Evolutionary conservation across 2,113 vertebrate species (phyloP), one percentile per base, ranked within the genome.

Genomic region (Noturus placidus): DNA sequence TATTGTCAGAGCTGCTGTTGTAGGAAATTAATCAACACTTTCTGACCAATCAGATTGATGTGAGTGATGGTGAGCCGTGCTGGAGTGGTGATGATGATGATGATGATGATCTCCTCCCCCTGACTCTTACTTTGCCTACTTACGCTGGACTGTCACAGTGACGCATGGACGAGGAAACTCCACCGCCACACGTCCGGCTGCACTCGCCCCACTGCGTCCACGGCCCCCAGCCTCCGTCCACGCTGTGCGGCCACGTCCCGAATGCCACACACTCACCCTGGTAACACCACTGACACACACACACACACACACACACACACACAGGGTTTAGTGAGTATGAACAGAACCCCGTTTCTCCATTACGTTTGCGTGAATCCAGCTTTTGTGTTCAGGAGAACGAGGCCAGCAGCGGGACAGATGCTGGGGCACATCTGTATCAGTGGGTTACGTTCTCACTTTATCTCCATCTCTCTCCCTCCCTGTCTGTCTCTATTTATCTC

Each of bases 101-200:
- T 93, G 92, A 95, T 96, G 96, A 96, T 72, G 96, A 94, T 96
- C 94, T 95, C 96, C 95, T 97, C 94, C n/a, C n/a, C 50, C 65
- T 74, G 83, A 83, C 93, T 97, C 97, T 99, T 99, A 99, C 98
- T 99, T 99, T 98, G 97, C 97, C 96, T 99, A 99, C 98, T 99
- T 99, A 99, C 97, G 97, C 97, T 99, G 98, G 98, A 96, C 97
- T 99, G 97, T 99, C 98, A 99, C 98, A 99, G 96, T 98, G 98
- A 95, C 97, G 98, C 95, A 97, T 94, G 91, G 98, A 99, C 76
- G 97, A 99, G 79, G 98, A 99, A 86, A 99, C 98, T 91, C 98
- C 98, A 87, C 98, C 97, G 65, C 98, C 98, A 69, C 98, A 99
- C 93, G 98, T 99, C 93, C 98, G 95, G 95, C 98, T 99, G 97